These are phyloP conservation scores for Coptotermes formosanus DNA, from an alignment of 1,140 invertebrate species.

Conservation along the genomic window DNA sequence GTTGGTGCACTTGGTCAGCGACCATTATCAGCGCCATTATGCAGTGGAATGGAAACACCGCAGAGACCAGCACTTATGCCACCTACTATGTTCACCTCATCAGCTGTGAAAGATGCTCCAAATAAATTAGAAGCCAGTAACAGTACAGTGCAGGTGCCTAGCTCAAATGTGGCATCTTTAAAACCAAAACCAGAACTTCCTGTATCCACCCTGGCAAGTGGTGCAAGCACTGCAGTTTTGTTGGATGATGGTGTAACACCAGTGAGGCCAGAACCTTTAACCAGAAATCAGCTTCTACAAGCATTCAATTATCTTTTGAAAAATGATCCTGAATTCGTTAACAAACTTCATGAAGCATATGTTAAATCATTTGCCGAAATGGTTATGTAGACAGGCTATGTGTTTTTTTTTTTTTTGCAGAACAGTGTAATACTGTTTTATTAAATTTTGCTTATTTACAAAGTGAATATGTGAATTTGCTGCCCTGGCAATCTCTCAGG, in stretches of 20 bases:
- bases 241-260: constrained; percentile 33
- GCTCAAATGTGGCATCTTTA: not conserved
- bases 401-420: not conserved
- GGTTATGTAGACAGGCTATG: constrained; percentile 52
- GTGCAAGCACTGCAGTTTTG: not conserved
- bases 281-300: constrained; percentile 82
- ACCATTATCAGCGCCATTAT: constrained; percentile 50
- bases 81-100: constrained; percentile 71
- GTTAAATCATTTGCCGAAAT: constrained; percentile 79
- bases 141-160: constrained; percentile 38
- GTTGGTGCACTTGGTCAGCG: constrained; percentile 43
- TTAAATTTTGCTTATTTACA: not conserved
- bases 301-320: constrained; percentile 83
- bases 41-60: constrained; percentile 47
- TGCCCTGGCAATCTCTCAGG: not conserved
- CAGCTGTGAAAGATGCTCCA: constrained; percentile 33
- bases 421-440: not conserved
- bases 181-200: constrained; percentile 16
- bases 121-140: constrained; percentile 38
- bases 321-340: constrained; percentile 82
- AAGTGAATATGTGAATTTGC: not conserved
- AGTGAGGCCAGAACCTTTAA: constrained; percentile 67
- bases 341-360: constrained; percentile 86
- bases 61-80: constrained; percentile 73
- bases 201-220: not conserved